Base-by-base conservation (phyloP, 2,113 vertebrate species). In the Sakesphorus luctuosus region DNA sequence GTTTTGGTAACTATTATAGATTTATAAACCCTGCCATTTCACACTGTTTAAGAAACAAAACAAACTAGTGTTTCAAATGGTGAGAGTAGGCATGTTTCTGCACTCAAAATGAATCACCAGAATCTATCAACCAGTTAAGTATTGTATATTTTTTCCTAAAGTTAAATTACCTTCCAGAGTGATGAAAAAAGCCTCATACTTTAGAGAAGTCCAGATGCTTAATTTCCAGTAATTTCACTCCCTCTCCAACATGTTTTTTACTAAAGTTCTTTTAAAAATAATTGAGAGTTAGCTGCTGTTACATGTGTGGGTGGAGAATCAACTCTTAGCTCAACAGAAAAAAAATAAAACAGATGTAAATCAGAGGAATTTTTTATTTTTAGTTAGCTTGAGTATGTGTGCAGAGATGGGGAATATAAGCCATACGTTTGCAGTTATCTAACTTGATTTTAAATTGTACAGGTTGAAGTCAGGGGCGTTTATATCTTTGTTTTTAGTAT, bases 251-350 rank as follows among this genome's bases (percentile, higher is more conserved):
- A 46, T 19, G 9, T 4, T 52, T 69, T 85, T 44, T 56, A 25
- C 55, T 76, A 40, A 90, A 52, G 11, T 56, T 84, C 24, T 86
- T 84, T 93, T 84, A 56, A 77, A 85, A 90, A 79, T 92, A 82
- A 96, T 90, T 89, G 53, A 52, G 46, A 91, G 50, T 65, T 67
- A 66, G 65, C 86, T 91, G n/a, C 67, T 77, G 65, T 78, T 67
- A 6, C 58, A 40, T 76, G 44, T 56, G 91, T 95, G 87, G 96
- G 96, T 88, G 87, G 96, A 82, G 82, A 85, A 83, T 68, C 63
- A 86, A 75, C 44, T 63, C 76, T 90, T 61, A 86, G 59, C 94
- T 94, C 72, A 78, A 76, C 16, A 62, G 52, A 76, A 93, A 89
- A 78, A 88, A 78, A 67, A 21, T 1, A 28, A 21, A 73, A 3